Conservation (phyloP, 2,797 vertebrate genomes). For the Enteromius treurensis region DNA sequence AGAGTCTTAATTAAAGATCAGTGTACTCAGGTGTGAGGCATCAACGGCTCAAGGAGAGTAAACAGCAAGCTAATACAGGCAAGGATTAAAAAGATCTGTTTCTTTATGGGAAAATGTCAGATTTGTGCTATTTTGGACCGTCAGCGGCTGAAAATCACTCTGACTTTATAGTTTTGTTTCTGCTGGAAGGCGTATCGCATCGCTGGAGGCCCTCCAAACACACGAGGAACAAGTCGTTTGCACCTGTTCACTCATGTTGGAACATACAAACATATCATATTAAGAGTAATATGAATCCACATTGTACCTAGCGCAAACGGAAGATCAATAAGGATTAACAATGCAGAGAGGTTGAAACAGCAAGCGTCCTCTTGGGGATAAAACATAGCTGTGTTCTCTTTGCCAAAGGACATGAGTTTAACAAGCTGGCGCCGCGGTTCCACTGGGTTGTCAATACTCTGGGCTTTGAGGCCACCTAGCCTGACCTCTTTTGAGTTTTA, state of each 20-base stretch:
- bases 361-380: constrained; percentile 41
- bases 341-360: constrained; percentile 41
- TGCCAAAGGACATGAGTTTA: constrained; percentile 51
- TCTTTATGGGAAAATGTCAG: constrained; percentile 38
- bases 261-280: constrained; percentile 21
- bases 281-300: constrained; percentile 28
- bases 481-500: constrained; percentile 33
- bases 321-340: constrained; percentile 57
- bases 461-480: constrained; percentile 1
- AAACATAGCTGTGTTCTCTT: constrained; percentile 36
- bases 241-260: constrained; percentile 21
- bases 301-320: constrained; percentile 19
- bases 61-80: constrained; percentile 23
- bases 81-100: constrained; percentile 38
- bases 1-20: constrained; percentile 38
- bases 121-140: constrained; percentile 13
- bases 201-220: background rate
- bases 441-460: constrained; percentile 46
- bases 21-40: constrained; percentile 32
- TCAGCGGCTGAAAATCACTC: background rate
- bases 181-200: background rate
- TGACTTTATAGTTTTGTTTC: background rate
- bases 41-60: constrained; percentile 29
- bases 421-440: constrained; percentile 50
- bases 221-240: background rate